Evolutionary conservation across 2,888 invertebrate species (phyloP).

Genomic region (Drosophila macrospina): DNA sequence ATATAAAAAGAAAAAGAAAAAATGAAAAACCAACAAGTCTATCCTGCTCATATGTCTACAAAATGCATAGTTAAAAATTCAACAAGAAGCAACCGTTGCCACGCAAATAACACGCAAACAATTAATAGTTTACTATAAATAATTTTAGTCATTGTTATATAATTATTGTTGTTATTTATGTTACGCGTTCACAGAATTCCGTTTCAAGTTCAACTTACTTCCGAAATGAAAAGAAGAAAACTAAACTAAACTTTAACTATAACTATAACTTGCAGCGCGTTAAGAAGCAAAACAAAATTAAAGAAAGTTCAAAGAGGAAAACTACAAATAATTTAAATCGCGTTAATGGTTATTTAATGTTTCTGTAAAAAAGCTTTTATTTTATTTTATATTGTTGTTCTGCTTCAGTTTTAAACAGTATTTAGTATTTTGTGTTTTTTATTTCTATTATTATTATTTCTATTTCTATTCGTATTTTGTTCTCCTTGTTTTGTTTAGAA

Average conservation of each 20-base stretch:
- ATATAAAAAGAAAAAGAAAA: no score
- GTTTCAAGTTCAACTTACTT: constrained; percentile 60
- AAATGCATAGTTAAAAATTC: constrained; percentile 29
- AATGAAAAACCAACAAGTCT: constrained; percentile 28
- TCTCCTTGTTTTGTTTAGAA: constrained; percentile 42
- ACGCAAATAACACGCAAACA: constrained; percentile 44
- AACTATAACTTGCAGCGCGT: constrained; percentile 32
- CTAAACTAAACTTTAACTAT: constrained; percentile 5
- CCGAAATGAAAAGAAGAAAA: constrained; percentile 10
- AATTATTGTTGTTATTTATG: constrained; percentile 80
- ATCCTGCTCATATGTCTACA: constrained; percentile 36
- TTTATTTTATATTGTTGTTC: constrained; percentile 39
- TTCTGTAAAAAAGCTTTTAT: constrained; percentile 35
- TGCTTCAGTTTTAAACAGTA: constrained; percentile 69
- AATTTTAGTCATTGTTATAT: constrained; percentile 82
- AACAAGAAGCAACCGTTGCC: constrained; percentile 46
- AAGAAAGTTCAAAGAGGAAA: constrained; percentile 1
- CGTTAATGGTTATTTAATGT: constrained; percentile 31
- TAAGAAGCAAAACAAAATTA: constrained; percentile 48
- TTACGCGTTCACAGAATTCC: constrained; percentile 70
- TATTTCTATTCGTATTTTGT: no score
- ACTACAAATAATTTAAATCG: constrained; percentile 7
- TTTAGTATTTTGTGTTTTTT: constrained; percentile 70
- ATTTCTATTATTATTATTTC: constrained; percentile 24
- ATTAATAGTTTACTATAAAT: constrained; percentile 68